Base-by-base conservation (phyloP, 2,797 vertebrate species). In the Tinamus major region DNA sequence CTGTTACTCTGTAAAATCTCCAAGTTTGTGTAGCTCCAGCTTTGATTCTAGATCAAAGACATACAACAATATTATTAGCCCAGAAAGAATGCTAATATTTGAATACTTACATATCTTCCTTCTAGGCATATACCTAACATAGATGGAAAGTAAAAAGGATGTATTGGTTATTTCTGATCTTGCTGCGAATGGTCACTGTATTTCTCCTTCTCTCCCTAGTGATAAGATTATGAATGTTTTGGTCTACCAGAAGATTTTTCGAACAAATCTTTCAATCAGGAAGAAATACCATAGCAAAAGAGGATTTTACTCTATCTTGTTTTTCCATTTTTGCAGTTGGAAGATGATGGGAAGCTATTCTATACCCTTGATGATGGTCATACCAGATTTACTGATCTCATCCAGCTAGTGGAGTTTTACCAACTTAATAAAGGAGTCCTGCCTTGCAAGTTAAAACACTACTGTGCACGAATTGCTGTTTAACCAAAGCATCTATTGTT, bases 351-450 rank as follows among this genome's bases (percentile, higher is more conserved):
- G 13, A 98, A 98, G 82, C 95, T 98, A n/a, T 98, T 98, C 96
- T 99, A 99, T 97, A 99, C 98, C 39, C 98, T 99, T 95, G 99
- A 99, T 78, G 99, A 99, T 6, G 98, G 98, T 87, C 98, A 99
- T 92, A 99, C 99, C 3, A 98, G 98, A 87, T 99, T 99, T 97
- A 98, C 98, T 46, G 99, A 99, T 98, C 98, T 99, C 95, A 99
- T 99, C 94, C 99, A 99, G 97, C 97, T 99, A 94, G 99, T 99
- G 97, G 99, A 99, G 96, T 99, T 99, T 96, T 99, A 99, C 97
- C 99, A 99, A 90, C 98, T 99, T 83, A 99, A 99, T 97, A 98
- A 98, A 87, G 99, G 99, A 21, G 98, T 98, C 75, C 97, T 99
- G 95, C 99, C 99, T 94, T 99, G 98, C 98, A 99, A 98, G 95